Percentiles rank a stretch among this genome's conserved stretches.
Conservation (phyloP, 2,797 vertebrate genomes). For the Enoplosus armatus region DNA sequence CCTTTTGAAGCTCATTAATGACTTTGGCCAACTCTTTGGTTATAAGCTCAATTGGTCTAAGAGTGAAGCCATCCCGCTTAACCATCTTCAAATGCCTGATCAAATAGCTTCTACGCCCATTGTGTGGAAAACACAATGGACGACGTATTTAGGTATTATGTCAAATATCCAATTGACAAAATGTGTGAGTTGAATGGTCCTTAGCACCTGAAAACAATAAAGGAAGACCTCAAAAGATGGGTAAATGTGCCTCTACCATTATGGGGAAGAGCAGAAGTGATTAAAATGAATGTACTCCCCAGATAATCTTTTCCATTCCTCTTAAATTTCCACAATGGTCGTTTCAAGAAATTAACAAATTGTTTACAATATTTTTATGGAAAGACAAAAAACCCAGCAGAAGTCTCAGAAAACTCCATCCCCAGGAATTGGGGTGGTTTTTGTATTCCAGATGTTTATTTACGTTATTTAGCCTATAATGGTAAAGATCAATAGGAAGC, state of each 20-base stretch:
- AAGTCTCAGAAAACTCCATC: neutral
- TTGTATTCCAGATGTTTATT: neutral
- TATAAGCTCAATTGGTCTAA: neutral
- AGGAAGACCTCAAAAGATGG: neutral
- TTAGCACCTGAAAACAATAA: neutral
- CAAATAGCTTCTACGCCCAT: no score
- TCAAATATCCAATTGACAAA: neutral
- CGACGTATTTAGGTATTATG: no score
- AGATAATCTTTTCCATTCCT: neutral
- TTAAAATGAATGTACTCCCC: neutral
- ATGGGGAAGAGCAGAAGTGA: no score
- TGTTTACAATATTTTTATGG: neutral
- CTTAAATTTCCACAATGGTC: neutral
- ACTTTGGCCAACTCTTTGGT: no score
- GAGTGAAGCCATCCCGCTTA: neutral
- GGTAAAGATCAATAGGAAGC: no score
- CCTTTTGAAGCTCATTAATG: neutral
- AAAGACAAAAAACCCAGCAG: neutral
- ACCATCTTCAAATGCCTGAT: no score
- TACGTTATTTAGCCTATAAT: neutral
- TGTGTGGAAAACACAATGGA: neutral
- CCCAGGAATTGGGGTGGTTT: neutral
- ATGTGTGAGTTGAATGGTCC: neutral
- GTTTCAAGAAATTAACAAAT: no score
- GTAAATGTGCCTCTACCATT: neutral